These are phyloP conservation scores for Trichonephila inaurata DNA, from an alignment of 1,140 invertebrate species.

Conservation along the genomic window DNA sequence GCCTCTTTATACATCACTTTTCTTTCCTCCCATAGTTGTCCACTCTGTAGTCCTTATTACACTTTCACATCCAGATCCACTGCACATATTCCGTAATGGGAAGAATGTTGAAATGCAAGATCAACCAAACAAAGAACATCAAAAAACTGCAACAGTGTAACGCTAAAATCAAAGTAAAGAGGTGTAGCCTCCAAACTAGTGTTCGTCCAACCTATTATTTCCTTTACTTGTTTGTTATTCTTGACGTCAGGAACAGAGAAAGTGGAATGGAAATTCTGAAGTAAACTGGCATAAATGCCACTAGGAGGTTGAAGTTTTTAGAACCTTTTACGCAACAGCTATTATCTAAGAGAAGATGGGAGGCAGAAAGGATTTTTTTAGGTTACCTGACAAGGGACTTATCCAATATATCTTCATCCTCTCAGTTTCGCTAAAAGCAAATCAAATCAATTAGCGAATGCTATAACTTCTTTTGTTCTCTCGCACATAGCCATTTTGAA, in stretches of 20 bases:
- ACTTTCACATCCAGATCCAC: not conserved
- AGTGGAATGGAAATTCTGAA: not conserved
- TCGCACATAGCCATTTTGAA: slow-evolving; percentile 17
- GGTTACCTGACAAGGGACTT: slow-evolving; percentile 4
- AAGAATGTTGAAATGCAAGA: not conserved
- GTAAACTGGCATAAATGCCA: slow-evolving; percentile 20
- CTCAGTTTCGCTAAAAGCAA: not conserved
- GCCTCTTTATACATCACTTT: not conserved
- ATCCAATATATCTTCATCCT: slow-evolving; percentile 14
- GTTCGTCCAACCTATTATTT: slow-evolving; percentile 6
- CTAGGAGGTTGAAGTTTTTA: not conserved
- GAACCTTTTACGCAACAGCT: not conserved
- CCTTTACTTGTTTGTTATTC: slow-evolving; percentile 40
- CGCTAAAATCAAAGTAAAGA: not conserved
- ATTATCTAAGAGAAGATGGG: not conserved
- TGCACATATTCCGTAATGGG: not conserved
- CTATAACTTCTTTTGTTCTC: slow-evolving; percentile 33
- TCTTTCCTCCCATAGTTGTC: not conserved
- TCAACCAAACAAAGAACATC: not conserved
- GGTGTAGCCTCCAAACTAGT: not conserved
- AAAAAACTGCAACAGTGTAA: slow-evolving; percentile 3
- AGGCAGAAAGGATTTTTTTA: not conserved
- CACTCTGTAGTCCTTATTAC: not conserved
- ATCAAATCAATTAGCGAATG: slow-evolving; percentile 65
- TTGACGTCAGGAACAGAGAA: not conserved